These are phyloP conservation scores for Hesperophylax magnus DNA, from an alignment of 1,140 invertebrate genomes.

Conservation along the genomic window DNA sequence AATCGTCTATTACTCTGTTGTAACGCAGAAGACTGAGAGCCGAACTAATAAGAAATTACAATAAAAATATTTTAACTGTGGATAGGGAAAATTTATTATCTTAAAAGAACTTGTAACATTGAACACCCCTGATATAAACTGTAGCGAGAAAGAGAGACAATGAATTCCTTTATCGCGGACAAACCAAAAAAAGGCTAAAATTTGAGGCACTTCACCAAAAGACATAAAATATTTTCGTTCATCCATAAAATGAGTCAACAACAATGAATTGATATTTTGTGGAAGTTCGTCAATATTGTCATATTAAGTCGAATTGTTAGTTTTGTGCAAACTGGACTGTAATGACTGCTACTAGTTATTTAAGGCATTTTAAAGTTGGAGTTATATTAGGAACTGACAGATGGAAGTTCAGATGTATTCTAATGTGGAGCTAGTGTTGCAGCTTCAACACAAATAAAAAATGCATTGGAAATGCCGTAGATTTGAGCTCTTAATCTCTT, in stretches of 20 bases:
- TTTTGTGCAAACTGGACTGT: constrained; percentile 5
- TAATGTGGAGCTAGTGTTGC: background rate
- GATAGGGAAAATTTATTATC: no score
- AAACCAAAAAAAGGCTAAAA: background rate
- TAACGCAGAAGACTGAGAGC: no score
- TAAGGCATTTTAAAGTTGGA: constrained; percentile 7
- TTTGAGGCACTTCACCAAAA: background rate
- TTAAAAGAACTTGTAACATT: background rate
- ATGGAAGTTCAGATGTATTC: background rate
- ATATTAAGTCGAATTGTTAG: background rate
- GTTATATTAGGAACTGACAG: background rate
- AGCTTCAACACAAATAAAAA: no score
- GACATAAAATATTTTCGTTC: no score
- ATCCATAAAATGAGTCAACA: background rate
- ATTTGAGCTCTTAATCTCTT: no score
- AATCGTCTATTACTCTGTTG: no score
- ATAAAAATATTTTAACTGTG: no score
- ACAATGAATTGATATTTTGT: background rate
- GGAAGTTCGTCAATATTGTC: background rate
- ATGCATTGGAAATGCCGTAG: no score
- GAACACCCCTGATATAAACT: background rate
- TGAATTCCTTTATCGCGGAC: background rate
- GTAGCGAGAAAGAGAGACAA: constrained; percentile 18
- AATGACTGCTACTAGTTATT: constrained; percentile 31
- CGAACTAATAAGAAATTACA: no score